Evolutionary conservation across 2,113 vertebrate genomes (phyloP).

Genomic region (Tichodroma muraria): DNA sequence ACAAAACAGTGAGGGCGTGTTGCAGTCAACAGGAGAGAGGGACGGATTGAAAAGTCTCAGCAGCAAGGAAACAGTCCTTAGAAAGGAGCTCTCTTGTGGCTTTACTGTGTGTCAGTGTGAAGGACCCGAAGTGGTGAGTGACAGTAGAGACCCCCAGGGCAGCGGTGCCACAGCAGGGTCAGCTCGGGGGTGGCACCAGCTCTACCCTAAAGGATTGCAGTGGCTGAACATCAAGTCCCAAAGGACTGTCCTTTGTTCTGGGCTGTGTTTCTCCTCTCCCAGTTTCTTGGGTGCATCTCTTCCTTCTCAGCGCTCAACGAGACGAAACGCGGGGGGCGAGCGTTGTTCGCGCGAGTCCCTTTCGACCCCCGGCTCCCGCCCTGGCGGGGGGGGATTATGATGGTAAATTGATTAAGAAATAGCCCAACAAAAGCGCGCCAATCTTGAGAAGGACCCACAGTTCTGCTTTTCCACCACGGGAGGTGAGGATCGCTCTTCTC

Average conservation of each 20-base stretch:
- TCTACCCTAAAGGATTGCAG: not conserved
- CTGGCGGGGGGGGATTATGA: not conserved
- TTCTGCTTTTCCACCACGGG: not conserved
- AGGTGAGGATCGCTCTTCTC: not conserved
- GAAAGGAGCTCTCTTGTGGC: slow-evolving; percentile 36
- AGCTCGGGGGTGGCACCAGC: not conserved
- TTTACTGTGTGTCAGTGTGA: slow-evolving; percentile 2
- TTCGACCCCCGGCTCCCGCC: not conserved
- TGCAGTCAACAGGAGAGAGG: slow-evolving; percentile 39
- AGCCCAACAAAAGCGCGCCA: not conserved
- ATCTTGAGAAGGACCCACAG: not conserved
- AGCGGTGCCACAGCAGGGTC: not conserved
- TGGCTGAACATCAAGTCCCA: slow-evolving; percentile 46
- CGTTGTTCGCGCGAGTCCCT: not conserved
- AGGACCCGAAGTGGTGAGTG: not conserved
- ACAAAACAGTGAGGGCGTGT: slow-evolving; percentile 62
- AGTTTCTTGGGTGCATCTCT: not conserved
- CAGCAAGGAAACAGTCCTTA: slow-evolving; percentile 54
- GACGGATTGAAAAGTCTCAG: slow-evolving; percentile 36
- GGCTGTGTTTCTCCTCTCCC: slow-evolving; percentile 10
- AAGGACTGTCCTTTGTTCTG: slow-evolving; percentile 34
- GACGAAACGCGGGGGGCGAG: not conserved
- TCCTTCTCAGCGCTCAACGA: not conserved
- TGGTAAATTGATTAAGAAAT: not conserved
- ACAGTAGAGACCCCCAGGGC: not conserved